Evolutionary conservation across 1,140 invertebrate species (phyloP).

Genomic region (Magallana angulata): DNA sequence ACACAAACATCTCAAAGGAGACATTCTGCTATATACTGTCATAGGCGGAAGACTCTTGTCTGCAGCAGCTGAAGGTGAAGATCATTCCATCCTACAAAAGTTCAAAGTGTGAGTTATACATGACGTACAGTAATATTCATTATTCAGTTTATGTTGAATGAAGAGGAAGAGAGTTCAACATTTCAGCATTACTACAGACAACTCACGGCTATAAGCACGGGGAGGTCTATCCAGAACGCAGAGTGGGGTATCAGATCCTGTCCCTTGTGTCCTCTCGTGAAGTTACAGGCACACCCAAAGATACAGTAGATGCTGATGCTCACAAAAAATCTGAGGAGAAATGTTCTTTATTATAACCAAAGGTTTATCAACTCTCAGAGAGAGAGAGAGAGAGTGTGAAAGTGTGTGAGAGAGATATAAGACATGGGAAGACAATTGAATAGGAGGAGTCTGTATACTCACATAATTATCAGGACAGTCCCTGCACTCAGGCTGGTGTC

Average conservation of each 20-base stretch:
- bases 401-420: too few relatives aligned
- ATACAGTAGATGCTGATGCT: conserved; percentile 43
- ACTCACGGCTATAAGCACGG: conserved; percentile 51
- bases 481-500: not conserved
- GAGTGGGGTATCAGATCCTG: conserved; percentile 48
- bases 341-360: not conserved
- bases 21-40: conserved; percentile 47
- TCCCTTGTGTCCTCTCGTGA: conserved; percentile 41
- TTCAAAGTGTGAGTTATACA: not conserved
- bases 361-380: not conserved
- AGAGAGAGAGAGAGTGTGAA: too few relatives aligned
- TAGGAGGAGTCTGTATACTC: not conserved
- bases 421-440: too few relatives aligned
- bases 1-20: too few relatives aligned
- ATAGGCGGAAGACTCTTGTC: conserved; percentile 24
- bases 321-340: conserved; percentile 49
- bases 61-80: conserved; percentile 45
- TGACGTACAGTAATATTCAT: too few relatives aligned
- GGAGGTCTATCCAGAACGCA: conserved; percentile 49
- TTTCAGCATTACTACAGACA: not conserved
- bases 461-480: conserved; percentile 52
- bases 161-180: not conserved
- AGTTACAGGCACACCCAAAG: conserved; percentile 47
- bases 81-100: conserved; percentile 50
- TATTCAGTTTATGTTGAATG: not conserved